phyloP scores from a whole-genome alignment of 2,797 vertebrate species.

The Alfaro cultratus region DNA sequence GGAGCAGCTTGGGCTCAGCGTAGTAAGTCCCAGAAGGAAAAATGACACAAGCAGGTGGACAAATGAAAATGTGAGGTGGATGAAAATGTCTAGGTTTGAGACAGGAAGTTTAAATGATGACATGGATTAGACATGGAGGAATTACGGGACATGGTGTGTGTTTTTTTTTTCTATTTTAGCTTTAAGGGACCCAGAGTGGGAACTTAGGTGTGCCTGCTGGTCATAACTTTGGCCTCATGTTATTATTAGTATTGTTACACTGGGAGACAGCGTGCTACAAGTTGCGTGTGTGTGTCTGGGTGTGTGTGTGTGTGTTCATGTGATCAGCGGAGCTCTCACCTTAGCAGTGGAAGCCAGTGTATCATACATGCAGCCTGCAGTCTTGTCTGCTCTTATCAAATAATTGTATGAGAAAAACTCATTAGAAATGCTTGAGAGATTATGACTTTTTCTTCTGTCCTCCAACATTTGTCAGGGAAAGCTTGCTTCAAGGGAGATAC shows the following conservation, averaged over 20 bases:
- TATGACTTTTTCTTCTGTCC: constrained; percentile 79
- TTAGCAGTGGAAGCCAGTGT: constrained; percentile 75
- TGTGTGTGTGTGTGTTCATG: constrained; percentile 22
- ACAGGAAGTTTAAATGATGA: constrained; percentile 21
- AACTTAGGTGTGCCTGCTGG: constrained; percentile 62
- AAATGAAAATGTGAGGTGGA: not conserved
- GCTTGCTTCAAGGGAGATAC: constrained; percentile 65
- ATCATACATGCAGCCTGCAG: constrained; percentile 81
- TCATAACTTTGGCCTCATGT: constrained; percentile 70
- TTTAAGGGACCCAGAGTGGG: constrained; percentile 56
- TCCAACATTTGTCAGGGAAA: constrained; percentile 79
- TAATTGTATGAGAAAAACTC: constrained; percentile 88
- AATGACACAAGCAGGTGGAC: not conserved
- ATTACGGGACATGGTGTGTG: constrained; percentile 16
- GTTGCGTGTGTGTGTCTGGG: constrained; percentile 34
- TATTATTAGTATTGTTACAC: constrained; percentile 70
- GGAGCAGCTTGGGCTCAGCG: constrained; percentile 92
- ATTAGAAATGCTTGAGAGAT: constrained; percentile 89
- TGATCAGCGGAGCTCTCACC: constrained; percentile 79
- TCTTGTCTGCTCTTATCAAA: constrained; percentile 86
- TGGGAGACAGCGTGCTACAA: constrained; percentile 56
- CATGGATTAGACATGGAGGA: constrained; percentile 30
- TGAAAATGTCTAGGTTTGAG: constrained; percentile 17
- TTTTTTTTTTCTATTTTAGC: constrained; percentile 15
- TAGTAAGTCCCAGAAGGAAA: constrained; percentile 84